Conservation (phyloP, 1,140 invertebrate genomes). For the Bombus haemorrhoidalis region DNA sequence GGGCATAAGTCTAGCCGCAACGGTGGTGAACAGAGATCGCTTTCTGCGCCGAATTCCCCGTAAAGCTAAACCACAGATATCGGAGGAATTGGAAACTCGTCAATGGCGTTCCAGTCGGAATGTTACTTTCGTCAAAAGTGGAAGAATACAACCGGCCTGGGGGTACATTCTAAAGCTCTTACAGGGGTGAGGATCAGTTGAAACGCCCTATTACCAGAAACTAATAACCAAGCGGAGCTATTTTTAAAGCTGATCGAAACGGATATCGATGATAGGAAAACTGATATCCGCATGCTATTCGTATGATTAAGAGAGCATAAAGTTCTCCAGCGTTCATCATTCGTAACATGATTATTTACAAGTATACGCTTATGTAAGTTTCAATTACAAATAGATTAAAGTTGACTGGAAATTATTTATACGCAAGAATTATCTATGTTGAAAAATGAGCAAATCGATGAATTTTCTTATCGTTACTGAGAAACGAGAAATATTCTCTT, state of each 20-base stretch:
- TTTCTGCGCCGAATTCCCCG: constrained; percentile 36
- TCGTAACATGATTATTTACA: no score
- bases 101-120: constrained; percentile 5
- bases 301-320: neutral
- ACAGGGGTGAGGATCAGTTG: neutral
- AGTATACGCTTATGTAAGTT: no score
- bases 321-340: no score
- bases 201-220: constrained; percentile 21
- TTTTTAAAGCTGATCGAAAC: constrained; percentile 8
- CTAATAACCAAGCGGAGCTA: constrained; percentile 8
- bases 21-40: constrained; percentile 4
- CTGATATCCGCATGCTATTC: neutral
- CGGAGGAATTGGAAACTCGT: constrained; percentile 36
- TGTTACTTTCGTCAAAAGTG: constrained; percentile 25
- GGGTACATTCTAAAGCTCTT: neutral
- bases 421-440: no score
- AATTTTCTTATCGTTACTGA: no score
- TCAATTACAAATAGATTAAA: no score
- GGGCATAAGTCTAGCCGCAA: constrained; percentile 38
- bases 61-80: constrained; percentile 17
- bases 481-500: no score
- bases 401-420: no score
- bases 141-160: constrained; percentile 5
- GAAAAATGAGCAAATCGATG: no score
- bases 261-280: neutral